Percentiles rank a stretch among this genome's conserved stretches.
Evolutionary conservation across 2,888 invertebrate genomes (phyloP).

Genomic region (Neoascia interrupta): DNA sequence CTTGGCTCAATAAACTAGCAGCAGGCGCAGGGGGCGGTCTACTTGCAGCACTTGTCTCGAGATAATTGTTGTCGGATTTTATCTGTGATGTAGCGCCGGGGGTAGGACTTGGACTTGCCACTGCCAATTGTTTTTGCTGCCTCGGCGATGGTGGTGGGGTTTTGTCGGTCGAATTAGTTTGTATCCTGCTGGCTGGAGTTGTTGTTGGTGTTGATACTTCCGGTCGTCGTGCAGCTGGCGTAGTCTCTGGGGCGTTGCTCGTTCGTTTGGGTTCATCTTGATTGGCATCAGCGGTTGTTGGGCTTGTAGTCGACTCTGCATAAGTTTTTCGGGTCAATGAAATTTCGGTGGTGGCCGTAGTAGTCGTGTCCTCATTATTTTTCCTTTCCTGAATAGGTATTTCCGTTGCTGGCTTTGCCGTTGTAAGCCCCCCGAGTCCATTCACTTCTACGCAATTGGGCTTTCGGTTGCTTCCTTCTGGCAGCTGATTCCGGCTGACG

Average conservation of each 20-base stretch:
- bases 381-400: constrained; percentile 7
- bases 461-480: constrained; percentile 7
- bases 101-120: constrained; percentile 61
- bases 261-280: constrained; percentile 25
- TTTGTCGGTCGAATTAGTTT: constrained; percentile 48
- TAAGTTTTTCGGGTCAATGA: constrained; percentile 34
- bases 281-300: constrained; percentile 19
- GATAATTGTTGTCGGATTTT: constrained; percentile 71
- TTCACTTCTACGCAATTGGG: constrained; percentile 56
- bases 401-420: constrained; percentile 13
- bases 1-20: constrained; percentile 62
- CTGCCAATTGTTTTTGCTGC: constrained; percentile 70
- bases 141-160: constrained; percentile 29
- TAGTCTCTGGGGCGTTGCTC: constrained; percentile 12
- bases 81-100: constrained; percentile 54
- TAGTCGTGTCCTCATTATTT: constrained; percentile 35
- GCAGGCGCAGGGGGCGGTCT: background rate
- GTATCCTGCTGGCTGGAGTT: constrained; percentile 25
- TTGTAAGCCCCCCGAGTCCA: constrained; percentile 39
- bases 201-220: no score
- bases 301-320: constrained; percentile 10
- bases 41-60: constrained; percentile 56
- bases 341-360: constrained; percentile 18
- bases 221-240: constrained; percentile 12
- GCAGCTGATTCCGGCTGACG: background rate